Base-by-base conservation (phyloP, 2,888 invertebrate genomes). In the Tipula vernalis region DNA sequence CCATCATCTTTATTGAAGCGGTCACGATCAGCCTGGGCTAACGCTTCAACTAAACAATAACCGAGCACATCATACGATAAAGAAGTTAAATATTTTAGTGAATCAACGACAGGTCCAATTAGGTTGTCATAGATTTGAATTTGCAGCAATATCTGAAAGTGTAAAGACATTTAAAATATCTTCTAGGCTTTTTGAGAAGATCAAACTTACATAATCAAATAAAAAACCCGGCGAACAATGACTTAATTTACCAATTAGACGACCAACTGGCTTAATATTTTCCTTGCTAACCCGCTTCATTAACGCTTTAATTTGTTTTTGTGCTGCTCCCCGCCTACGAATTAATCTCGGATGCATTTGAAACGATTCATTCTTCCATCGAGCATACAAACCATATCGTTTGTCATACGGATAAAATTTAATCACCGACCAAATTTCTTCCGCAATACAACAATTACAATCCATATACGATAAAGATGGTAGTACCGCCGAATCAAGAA, bases 271-370 rank as follows among this genome's bases (percentile, higher is more conserved):
- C 91, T 99, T 99, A 5, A 99, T 98, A 90, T 98, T 99, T 91
- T 99, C 99, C 91, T 99, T 99, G 89, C 98, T 98, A 51, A 98
- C 97, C 88, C 96, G 95, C 92, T 99, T 99, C 97, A 99, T 98
- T 51, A 99, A 96, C 88, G 98, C 98, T 90, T 98, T 98, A 86
- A 98, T 97, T 89, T 96, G 95, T 90, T 98, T 98, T 88, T 98
- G 94, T 0, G 97, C 95, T 90, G 97, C 96, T 0, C 97, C 98
- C 83, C 96, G 94, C 47, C 96, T 96, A 28, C 96, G 93, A 90
- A 98, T 94, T 86, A 99, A 92, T 71, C 95, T 94, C 0, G 99
- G 96, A 91, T 98, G 97, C 85, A 95, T 92, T 87, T 94, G 93
- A 88, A 95, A 95, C 0, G 96, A 95, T 85, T 98, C 98, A 90